These are phyloP conservation scores for Drosophila nigrodunni DNA, from an alignment of 1,140 invertebrate species.

Conservation along the genomic window DNA sequence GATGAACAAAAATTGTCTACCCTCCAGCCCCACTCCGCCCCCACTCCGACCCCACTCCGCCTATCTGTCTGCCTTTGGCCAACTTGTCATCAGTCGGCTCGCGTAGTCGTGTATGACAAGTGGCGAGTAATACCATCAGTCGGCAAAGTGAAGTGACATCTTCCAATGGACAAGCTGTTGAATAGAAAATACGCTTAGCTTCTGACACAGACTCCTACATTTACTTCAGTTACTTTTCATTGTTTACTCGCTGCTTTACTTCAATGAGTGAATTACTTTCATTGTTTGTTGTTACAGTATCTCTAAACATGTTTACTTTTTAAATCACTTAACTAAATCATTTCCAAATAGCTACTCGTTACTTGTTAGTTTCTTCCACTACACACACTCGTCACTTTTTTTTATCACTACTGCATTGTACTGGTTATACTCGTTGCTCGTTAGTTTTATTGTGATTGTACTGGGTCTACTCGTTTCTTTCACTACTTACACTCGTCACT, in stretches of 20 bases:
- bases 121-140: conserved; percentile 28
- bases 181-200: conserved; percentile 10
- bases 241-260: not conserved
- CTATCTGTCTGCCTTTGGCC: not conserved
- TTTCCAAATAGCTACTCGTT: too few relatives aligned
- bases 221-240: not conserved
- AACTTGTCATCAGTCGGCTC: conserved; percentile 26
- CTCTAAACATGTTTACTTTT: not conserved
- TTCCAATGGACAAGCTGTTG: conserved; percentile 6
- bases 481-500: too few relatives aligned
- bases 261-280: not conserved
- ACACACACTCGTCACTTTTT: too few relatives aligned
- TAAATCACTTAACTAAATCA: too few relatives aligned
- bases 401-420: too few relatives aligned
- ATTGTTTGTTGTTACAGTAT: not conserved
- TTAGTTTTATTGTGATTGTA: too few relatives aligned
- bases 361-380: too few relatives aligned
- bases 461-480: too few relatives aligned
- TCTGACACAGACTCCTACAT: not conserved
- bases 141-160: conserved; percentile 8
- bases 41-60: not conserved
- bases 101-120: conserved; percentile 29
- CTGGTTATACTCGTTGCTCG: too few relatives aligned
- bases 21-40: not conserved
- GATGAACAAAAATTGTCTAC: too few relatives aligned